These are phyloP conservation scores for Glareola pratincola DNA, from an alignment of 2,113 vertebrate species.

Conservation along the genomic window DNA sequence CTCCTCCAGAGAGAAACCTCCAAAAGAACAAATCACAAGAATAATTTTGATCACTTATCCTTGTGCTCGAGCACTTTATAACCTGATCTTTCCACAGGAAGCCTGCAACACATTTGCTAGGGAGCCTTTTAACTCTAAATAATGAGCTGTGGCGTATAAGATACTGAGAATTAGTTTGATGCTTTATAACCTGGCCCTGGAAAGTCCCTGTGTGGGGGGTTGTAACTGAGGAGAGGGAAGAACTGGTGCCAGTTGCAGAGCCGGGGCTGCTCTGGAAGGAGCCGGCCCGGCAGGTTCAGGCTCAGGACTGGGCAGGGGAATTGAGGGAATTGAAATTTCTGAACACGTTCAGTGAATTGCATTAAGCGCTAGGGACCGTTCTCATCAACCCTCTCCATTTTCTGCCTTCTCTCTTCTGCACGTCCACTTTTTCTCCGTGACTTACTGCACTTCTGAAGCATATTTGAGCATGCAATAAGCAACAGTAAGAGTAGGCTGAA, in stretches of 20 bases:
- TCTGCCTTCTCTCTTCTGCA: background rate
- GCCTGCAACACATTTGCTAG: fast-evolving
- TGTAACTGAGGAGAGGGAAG: background rate
- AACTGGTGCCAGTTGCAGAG: fast-evolving
- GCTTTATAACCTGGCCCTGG: background rate
- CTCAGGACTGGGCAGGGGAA: fast-evolving
- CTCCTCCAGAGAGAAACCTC: background rate
- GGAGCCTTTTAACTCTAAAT: background rate
- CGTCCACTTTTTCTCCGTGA: background rate
- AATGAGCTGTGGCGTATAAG: background rate
- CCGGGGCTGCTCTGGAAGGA: background rate
- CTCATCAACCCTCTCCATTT: background rate
- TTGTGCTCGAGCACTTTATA: background rate
- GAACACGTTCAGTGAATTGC: background rate
- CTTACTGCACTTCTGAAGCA: background rate
- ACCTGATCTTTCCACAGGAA: background rate
- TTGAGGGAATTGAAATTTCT: background rate
- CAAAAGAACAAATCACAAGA: background rate
- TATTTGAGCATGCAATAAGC: background rate
- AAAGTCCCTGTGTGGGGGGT: background rate
- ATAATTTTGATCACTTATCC: background rate
- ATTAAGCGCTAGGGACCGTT: background rate
- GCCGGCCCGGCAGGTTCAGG: fast-evolving
- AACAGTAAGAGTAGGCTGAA: background rate
- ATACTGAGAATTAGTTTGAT: background rate